Evolutionary conservation across 2,888 invertebrate species (phyloP), one percentile per base, ranked within the genome.

Genomic region (Catocala fraxini): DNA sequence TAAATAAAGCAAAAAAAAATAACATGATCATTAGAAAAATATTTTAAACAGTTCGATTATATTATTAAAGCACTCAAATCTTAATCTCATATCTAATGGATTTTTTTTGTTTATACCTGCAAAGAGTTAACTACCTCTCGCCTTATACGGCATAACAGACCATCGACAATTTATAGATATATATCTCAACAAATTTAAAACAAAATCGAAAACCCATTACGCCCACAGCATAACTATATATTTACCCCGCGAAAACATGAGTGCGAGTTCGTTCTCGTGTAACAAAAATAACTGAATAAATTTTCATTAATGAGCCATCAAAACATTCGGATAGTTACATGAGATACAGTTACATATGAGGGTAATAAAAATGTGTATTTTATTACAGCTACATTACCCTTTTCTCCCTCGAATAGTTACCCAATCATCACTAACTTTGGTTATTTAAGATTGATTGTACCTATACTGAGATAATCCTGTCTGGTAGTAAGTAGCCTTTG

Each of bases 251-350:
- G 56, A 75, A 73, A 68, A 58, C 15, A 58, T 15, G 57, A 49
- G 59, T 35, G 33, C 49, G 60, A 53, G 12, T 63, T 65, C 57
- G 55, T 68, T 53, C 45, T n/a, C 35, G 46, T 63, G 53, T 63
- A 54, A 54, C 53, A 55, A 1, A 65, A 65, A 71, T 61, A 65
- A 43, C 41, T 71, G 72, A 71, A 73, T 75, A 71, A 42, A 68
- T 73, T 73, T 60, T 66, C 65, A 64, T 71, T 72, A 72, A 75
- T 73, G 61, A 69, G 52, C 65, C 41, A 62, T 71, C 57, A 65
- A 43, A 62, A 54, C 54, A n/a, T 47, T 59, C 45, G 33, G 51
- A 62, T 65, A 68, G 63, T 68, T 68, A 71, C 58, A 62, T 62
- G 42, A 56, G 59, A 55, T 55, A 51, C 47, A 35, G 61, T 65